Evolutionary conservation across 2,888 invertebrate species (phyloP).

Genomic region (Furcula furcula): DNA sequence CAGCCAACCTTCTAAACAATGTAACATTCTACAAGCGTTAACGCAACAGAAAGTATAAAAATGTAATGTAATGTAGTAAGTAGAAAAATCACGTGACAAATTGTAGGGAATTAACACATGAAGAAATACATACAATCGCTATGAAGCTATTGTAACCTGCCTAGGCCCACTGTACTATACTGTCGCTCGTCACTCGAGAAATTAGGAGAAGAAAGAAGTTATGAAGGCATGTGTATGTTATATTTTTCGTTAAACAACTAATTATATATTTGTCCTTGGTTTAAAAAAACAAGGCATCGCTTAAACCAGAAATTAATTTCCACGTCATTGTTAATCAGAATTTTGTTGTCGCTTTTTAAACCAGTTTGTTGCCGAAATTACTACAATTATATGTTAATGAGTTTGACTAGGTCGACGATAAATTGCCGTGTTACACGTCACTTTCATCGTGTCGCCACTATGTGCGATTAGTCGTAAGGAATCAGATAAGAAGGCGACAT

Average conservation of each 20-base stretch:
- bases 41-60: too few relatives aligned
- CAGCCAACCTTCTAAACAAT: too few relatives aligned
- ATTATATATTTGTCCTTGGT: neutral
- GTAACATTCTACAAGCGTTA: too few relatives aligned
- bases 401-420: neutral
- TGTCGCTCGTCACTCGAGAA: too few relatives aligned
- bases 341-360: neutral
- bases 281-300: too few relatives aligned
- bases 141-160: too few relatives aligned
- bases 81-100: too few relatives aligned
- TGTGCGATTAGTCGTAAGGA: neutral
- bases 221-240: neutral
- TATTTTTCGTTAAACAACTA: neutral
- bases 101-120: too few relatives aligned
- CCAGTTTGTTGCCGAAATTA: neutral
- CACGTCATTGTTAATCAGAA: neutral
- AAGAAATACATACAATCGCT: too few relatives aligned
- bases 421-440: neutral
- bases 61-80: neutral
- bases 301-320: too few relatives aligned
- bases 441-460: neutral
- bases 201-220: too few relatives aligned
- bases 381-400: neutral
- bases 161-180: too few relatives aligned
- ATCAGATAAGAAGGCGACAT: neutral